Evolutionary conservation across 2,888 invertebrate genomes (phyloP), one percentile per base, ranked within the genome.

Genomic region (Chelonus formosanus): DNA sequence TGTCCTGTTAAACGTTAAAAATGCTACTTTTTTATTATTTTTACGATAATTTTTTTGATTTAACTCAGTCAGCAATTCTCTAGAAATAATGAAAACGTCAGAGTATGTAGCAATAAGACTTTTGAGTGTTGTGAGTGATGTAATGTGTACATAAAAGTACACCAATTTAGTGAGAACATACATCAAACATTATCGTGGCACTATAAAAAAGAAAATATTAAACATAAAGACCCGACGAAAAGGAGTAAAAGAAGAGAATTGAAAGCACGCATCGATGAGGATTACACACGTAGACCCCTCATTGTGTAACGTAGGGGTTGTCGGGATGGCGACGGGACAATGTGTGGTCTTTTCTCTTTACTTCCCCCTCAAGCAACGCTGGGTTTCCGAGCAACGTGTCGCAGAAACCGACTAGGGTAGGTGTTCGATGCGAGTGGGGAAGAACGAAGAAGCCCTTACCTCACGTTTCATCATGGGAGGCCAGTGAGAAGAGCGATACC

Each of bases 391-490:
- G 65, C 65, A 66, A 66, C 65, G 65, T 54, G 55, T 65, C 43
- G 55, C 65, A 59, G 55, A 61, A 66, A 66, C 65, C 61, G 60
- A 43, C 35, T 67, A 60, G 60, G 64, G 60, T 59, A 54, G 56
- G 66, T 70, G 65, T 67, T 58, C 61, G 65, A 68, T 65, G 50
- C 50, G 65, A 57, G 52, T 57, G 61, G 65, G 53, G 52, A 61
- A 45, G 57, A 54, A 48, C 45, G 72, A 72, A 68, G 78, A 79
- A 79, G 78, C 78, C 78, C 77, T 77, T 78, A 78, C 77, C 78
- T 79, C 76, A 75, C 76, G 73, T 79, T 79, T 78, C 76, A 71
- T 54, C 56, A 47, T 59, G 48, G 45, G 52, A 53, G 60, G 44
- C 64, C 48, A 60, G 50, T 34, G 45, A 47, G 53, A 40, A 50